Percentiles rank a stretch among this genome's conserved stretches.
Evolutionary conservation across 2,113 vertebrate genomes (phyloP).

Genomic region (Leptodactylus fuscus): DNA sequence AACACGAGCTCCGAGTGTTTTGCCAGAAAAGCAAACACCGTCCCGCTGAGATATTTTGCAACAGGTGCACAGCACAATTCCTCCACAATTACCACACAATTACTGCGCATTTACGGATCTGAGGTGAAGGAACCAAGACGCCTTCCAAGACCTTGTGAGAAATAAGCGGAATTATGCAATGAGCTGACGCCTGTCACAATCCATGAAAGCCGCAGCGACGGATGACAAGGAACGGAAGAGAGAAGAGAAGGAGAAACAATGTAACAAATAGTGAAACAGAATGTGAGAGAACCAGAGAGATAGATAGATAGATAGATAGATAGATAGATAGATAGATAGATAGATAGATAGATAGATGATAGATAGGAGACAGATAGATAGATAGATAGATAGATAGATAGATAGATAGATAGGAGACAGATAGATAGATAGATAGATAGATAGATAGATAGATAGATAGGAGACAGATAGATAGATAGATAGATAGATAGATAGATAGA

Average conservation of each 20-base stretch:
- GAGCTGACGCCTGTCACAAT: background rate
- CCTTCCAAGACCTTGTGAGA: background rate
- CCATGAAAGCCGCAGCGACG: background rate
- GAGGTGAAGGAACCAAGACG: background rate
- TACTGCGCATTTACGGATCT: conserved; percentile 68
- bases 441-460: too few relatives aligned
- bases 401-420: too few relatives aligned
- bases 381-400: too few relatives aligned
- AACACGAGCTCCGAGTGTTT: conserved; percentile 74
- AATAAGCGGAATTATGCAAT: background rate
- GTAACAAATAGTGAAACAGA: background rate
- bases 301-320: too few relatives aligned
- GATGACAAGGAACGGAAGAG: background rate
- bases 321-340: too few relatives aligned
- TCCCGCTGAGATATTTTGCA: conserved; percentile 77
- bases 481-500: too few relatives aligned
- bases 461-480: too few relatives aligned
- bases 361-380: too few relatives aligned
- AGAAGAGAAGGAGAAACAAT: background rate
- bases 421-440: too few relatives aligned
- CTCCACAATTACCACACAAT: conserved; percentile 75
- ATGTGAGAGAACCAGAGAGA: background rate
- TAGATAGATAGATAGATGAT: too few relatives aligned
- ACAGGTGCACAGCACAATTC: conserved; percentile 71
- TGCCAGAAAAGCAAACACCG: conserved; percentile 78